phyloP scores from a whole-genome alignment of 2,797 vertebrate species.

The Brachyrhaphis roseni region DNA sequence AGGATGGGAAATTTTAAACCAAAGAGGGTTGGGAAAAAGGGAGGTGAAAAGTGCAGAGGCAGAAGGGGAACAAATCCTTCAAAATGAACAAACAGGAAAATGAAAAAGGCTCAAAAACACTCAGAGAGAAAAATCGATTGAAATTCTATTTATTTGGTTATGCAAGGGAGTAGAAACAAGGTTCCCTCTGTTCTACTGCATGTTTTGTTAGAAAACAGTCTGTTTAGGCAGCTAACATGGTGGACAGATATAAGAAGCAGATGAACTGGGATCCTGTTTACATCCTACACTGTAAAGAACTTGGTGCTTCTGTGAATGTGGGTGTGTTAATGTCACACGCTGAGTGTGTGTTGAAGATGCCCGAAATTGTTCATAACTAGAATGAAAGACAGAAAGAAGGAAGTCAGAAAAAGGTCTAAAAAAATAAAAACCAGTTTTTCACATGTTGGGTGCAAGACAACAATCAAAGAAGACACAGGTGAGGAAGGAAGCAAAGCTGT shows the following conservation, averaged over 20 bases:
- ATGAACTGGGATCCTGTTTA: constrained; percentile 21
- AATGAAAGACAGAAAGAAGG: constrained; percentile 33
- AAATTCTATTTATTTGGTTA: neutral
- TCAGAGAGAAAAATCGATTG: neutral
- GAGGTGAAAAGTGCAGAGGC: constrained; percentile 43
- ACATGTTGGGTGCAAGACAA: constrained; percentile 1
- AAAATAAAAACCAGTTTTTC: neutral
- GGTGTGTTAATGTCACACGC: constrained; percentile 50
- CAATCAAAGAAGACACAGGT: constrained; percentile 23
- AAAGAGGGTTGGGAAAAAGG: constrained; percentile 23
- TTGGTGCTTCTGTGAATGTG: constrained; percentile 18
- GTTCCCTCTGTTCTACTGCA: neutral
- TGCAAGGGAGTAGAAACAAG: neutral
- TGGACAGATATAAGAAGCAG: constrained; percentile 6
- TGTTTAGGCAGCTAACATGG: neutral
- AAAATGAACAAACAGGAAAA: neutral
- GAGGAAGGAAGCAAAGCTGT: constrained; percentile 17
- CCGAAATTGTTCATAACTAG: constrained; percentile 58
- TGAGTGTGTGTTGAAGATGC: constrained; percentile 16
- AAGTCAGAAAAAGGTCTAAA: constrained; percentile 4
- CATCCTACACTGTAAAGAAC: constrained; percentile 14
- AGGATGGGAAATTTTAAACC: constrained; percentile 45
- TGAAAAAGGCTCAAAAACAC: neutral
- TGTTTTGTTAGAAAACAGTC: neutral
- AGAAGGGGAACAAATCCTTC: neutral